Evolutionary conservation across 64 coral and sea anemone species (phyloP).

Genomic region (Catalaphyllia jardinei): DNA sequence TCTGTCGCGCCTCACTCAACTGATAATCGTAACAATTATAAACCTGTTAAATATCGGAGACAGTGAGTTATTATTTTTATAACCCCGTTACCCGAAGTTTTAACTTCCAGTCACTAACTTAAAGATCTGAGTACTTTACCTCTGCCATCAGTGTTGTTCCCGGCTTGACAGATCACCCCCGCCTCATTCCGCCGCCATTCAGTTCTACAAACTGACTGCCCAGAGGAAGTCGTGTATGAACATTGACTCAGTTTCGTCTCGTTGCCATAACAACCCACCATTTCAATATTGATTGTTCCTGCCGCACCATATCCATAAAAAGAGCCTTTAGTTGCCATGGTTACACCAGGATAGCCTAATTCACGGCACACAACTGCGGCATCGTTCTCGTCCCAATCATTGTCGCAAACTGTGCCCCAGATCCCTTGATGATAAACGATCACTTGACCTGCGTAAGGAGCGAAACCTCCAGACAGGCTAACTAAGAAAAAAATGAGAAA

Average conservation of each 20-base stretch:
- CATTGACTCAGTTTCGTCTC: constrained; percentile 35
- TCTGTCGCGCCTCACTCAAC: too few relatives aligned
- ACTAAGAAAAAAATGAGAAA: not conserved
- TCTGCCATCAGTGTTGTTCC: not conserved
- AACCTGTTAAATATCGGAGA: too few relatives aligned
- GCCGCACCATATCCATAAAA: not conserved
- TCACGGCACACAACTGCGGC: constrained; percentile 31
- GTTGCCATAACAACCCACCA: constrained; percentile 20
- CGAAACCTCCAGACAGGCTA: not conserved
- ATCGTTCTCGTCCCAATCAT: constrained; percentile 34
- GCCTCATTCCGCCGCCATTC: not conserved
- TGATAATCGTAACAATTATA: too few relatives aligned
- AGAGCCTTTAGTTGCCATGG: not conserved
- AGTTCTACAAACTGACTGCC: constrained; percentile 11
- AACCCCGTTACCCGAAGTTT: too few relatives aligned
- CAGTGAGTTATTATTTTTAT: too few relatives aligned
- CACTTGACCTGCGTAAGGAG: constrained; percentile 35
- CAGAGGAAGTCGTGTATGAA: not conserved
- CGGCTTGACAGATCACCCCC: constrained; percentile 3
- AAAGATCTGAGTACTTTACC: not conserved
- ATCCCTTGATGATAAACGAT: not conserved
- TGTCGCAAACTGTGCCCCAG: constrained; percentile 24
- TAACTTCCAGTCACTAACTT: not conserved
- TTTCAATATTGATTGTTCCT: not conserved
- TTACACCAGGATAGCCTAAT: constrained; percentile 17